These are phyloP conservation scores for Cavia porcellus DNA, from an alignment of 2,113 vertebrate genomes.

Conservation along the genomic window DNA sequence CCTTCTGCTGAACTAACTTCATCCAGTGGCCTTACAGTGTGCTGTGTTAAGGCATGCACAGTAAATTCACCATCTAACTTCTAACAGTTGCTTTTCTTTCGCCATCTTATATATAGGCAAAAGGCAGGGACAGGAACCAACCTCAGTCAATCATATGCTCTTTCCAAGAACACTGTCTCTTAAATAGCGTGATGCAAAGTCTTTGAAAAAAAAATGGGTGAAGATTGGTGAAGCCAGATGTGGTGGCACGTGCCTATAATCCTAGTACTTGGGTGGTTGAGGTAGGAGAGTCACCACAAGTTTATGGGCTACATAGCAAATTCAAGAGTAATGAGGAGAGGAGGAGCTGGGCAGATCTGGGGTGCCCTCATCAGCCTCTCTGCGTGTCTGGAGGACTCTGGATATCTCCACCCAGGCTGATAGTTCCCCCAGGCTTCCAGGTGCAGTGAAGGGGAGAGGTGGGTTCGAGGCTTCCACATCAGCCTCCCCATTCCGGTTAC, in stretches of 20 bases:
- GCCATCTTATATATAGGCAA: neutral
- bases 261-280: neutral
- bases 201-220: neutral
- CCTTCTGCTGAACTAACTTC: neutral
- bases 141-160: neutral
- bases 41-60: neutral
- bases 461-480: too few species aligned
- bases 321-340: neutral
- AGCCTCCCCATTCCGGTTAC: too few species aligned
- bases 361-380: too few species aligned
- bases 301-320: neutral
- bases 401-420: too few species aligned
- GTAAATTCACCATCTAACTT: neutral
- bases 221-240: neutral
- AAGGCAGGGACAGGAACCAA: neutral
- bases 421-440: too few species aligned
- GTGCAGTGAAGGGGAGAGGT: too few species aligned
- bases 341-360: too few species aligned
- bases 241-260: neutral
- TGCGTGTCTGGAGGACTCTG: too few species aligned
- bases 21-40: neutral
- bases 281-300: neutral
- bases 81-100: neutral
- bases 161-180: conserved; percentile 1
- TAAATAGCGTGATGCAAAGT: neutral